Evolutionary conservation across 2,113 vertebrate species (phyloP).

Genomic region (Hyperopisus bebe): DNA sequence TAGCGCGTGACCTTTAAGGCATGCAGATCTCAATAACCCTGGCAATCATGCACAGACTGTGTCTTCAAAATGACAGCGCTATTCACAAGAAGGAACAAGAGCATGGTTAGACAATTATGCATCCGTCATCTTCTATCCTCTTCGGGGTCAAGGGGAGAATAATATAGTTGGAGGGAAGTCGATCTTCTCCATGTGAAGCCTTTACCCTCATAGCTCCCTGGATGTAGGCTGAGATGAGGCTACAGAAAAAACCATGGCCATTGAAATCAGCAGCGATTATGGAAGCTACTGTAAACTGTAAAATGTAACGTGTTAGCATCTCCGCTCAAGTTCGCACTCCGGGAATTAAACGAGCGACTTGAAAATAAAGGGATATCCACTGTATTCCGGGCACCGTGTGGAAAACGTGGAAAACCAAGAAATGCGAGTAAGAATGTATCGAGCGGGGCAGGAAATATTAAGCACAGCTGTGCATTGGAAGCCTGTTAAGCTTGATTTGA

Average conservation of each 20-base stretch:
- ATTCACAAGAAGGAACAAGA: background rate
- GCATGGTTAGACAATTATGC: background rate
- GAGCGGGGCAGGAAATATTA: background rate
- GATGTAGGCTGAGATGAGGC: background rate
- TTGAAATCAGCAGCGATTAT: background rate
- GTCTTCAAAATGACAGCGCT: background rate
- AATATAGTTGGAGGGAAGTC: background rate
- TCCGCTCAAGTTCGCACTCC: background rate
- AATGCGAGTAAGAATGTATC: background rate
- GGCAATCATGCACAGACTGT: background rate
- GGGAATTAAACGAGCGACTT: background rate
- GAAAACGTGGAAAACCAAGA: background rate
- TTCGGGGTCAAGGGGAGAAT: background rate
- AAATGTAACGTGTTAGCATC: background rate
- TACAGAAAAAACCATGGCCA: background rate
- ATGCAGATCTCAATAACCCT: background rate
- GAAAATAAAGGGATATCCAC: background rate
- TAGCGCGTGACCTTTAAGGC: background rate
- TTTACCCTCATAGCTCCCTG: background rate
- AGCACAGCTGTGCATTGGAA: background rate
- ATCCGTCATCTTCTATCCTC: background rate
- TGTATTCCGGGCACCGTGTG: background rate
- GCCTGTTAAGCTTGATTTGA: background rate
- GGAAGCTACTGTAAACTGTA: background rate
- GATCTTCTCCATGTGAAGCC: background rate